Base-by-base conservation (phyloP, 2,113 vertebrate genomes). In the Oenanthe melanoleuca region DNA sequence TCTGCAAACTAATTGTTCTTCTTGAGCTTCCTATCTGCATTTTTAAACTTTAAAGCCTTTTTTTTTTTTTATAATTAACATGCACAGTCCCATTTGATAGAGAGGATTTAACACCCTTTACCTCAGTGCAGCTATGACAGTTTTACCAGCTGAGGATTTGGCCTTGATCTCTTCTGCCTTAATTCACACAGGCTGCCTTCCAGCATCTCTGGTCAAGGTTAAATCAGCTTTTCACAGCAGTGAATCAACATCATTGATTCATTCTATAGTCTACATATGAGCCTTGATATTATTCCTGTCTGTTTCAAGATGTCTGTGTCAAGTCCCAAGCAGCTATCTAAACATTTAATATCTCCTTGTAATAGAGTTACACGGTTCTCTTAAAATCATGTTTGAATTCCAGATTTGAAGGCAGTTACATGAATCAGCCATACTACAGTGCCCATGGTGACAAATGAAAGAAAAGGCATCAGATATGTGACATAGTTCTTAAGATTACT, bases 181-280 rank as follows among this genome's bases (percentile, higher is more conserved):
- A 75, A 69, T 93, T 95, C 93, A 82, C 77, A 91, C n/a, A 87
- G 73, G 19, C 72, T 81, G 37, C 45, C 16, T 96, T 94, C 79
- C 90, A 93, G 57, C 42, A 20, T 77, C 20, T 72, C 40, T 93
- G 92, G 86, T 90, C 80, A 94, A 83, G 92, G 92, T 94, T 96
- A 93, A 96, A 90, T 90, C 79, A 93, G n/a, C 82, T 83, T 94
- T 92, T 92, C 82, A 92, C 88, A 92, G 88, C 67, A 84, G 67
- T 86, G 61, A 78, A 93, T 45, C 55, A 86, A 81, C 67, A 67
- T 83, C 1, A 0, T 37, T 86, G 69, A 63, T 90, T 86, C 72
- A 57, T 74, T 90, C 56, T 95, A 6, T 67, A 67, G 47, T 55
- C 47, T 82, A 53, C 60, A 33, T 47, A 28, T 22, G 12, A 92